Evolutionary conservation across 2,888 invertebrate genomes (phyloP).

Genomic region (Drosophila buzzatii): DNA sequence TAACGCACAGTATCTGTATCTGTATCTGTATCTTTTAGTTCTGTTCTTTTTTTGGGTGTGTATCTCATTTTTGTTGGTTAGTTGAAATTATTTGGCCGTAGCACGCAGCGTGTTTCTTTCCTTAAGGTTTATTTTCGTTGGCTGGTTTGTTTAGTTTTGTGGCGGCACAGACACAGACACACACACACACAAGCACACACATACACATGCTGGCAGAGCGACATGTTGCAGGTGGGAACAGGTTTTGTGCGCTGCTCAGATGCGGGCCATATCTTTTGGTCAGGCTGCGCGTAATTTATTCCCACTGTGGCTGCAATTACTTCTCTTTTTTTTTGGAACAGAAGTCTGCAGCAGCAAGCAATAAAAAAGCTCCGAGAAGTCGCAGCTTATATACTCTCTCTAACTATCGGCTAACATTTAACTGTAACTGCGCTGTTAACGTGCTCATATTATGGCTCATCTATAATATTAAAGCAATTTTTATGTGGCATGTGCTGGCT

Average conservation of each 20-base stretch:
- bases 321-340: constrained; percentile 47
- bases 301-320: constrained; percentile 78
- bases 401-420: neutral
- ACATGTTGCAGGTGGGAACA: constrained; percentile 79
- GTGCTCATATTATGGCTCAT: neutral
- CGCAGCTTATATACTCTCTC: constrained; percentile 35
- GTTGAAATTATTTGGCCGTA: constrained; percentile 48
- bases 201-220: constrained; percentile 28
- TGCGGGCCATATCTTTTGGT: constrained; percentile 77
- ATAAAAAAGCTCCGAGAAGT: constrained; percentile 14
- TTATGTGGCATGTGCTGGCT: constrained; percentile 29
- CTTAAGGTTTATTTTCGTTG: constrained; percentile 78
- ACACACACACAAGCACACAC: constrained; percentile 20
- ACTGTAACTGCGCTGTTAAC: constrained; percentile 3
- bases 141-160: constrained; percentile 80
- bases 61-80: constrained; percentile 62
- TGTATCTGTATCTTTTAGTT: constrained; percentile 52
- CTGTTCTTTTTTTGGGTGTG: constrained; percentile 53
- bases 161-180: constrained; percentile 55
- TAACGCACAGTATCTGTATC: constrained; percentile 55
- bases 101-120: constrained; percentile 37
- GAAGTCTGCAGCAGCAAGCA: constrained; percentile 28
- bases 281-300: constrained; percentile 74
- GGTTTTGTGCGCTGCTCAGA: constrained; percentile 66
- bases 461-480: neutral